Conservation (phyloP, 1,140 invertebrate species). For the Hetaerina americana region DNA sequence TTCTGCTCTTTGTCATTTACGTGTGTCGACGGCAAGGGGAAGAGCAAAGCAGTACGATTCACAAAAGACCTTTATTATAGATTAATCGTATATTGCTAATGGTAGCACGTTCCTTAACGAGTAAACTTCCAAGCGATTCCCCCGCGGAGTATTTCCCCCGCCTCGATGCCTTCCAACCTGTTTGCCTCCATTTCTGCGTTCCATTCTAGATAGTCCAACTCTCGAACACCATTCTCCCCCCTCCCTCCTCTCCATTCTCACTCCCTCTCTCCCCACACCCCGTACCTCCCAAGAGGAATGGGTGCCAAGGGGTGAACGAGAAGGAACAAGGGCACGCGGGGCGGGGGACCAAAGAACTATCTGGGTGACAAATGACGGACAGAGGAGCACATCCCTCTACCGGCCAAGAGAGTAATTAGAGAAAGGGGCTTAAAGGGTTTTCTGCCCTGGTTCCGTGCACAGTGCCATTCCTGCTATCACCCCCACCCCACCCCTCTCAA, state of each 20-base stretch:
- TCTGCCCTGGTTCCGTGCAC: neutral
- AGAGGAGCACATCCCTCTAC: neutral
- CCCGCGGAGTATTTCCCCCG: no score
- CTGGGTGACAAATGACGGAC: neutral
- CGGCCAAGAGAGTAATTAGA: neutral
- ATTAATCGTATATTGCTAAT: neutral
- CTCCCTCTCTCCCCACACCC: no score
- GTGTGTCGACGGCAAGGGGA: no score
- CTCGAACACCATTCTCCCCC: no score
- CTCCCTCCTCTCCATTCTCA: no score
- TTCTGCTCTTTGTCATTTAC: no score
- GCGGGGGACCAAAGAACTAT: neutral
- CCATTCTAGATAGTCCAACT: no score
- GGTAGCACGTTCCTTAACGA: neutral
- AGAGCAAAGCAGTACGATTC: no score
- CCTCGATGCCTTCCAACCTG: no score
- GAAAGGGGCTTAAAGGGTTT: neutral
- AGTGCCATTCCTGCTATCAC: neutral
- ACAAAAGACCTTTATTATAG: neutral
- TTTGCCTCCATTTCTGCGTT: no score
- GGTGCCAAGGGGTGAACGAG: neutral
- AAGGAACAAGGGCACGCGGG: neutral
- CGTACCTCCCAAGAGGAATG: neutral
- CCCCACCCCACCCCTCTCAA: neutral
- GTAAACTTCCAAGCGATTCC: neutral